phyloP scores from a whole-genome alignment of 2,888 invertebrate genomes.

The Torymus tubicola region DNA sequence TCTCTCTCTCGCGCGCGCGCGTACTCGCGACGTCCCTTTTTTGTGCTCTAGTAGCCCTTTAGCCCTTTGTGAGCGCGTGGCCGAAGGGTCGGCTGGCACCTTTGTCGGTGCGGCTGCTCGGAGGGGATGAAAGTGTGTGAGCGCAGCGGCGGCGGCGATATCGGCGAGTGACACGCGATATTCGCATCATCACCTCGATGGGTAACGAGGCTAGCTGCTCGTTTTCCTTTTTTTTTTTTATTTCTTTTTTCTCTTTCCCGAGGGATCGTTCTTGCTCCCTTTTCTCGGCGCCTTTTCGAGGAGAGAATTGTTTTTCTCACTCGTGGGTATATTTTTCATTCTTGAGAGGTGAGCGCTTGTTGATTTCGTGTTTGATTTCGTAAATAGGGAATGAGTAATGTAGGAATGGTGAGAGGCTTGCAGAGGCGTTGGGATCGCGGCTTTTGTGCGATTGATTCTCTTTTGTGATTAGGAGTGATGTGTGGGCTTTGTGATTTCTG shows the following conservation, averaged over 20 bases:
- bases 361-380: constrained; percentile 30
- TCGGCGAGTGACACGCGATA: constrained; percentile 73
- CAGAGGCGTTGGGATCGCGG: not conserved
- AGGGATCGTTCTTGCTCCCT: not conserved
- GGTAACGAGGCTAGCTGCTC: constrained; percentile 32
- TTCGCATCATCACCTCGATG: constrained; percentile 71
- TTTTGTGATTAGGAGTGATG: not conserved
- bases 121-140: constrained; percentile 61
- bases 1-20: not conserved
- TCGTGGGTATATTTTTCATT: constrained; percentile 24
- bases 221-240: not conserved
- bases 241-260: constrained; percentile 7
- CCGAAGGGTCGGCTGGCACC: constrained; percentile 64
- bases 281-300: not conserved
- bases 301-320: constrained; percentile 37
- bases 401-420: not conserved
- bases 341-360: not conserved
- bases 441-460: not conserved
- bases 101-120: constrained; percentile 38
- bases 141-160: constrained; percentile 17
- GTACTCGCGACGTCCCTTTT: not conserved
- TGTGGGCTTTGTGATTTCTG: no score
- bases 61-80: constrained; percentile 41
- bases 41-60: constrained; percentile 40
- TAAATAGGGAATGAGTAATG: constrained; percentile 3